Evolutionary conservation across 2,888 invertebrate species (phyloP), one percentile per base, ranked within the genome.

Genomic region (Steromphala cineraria): DNA sequence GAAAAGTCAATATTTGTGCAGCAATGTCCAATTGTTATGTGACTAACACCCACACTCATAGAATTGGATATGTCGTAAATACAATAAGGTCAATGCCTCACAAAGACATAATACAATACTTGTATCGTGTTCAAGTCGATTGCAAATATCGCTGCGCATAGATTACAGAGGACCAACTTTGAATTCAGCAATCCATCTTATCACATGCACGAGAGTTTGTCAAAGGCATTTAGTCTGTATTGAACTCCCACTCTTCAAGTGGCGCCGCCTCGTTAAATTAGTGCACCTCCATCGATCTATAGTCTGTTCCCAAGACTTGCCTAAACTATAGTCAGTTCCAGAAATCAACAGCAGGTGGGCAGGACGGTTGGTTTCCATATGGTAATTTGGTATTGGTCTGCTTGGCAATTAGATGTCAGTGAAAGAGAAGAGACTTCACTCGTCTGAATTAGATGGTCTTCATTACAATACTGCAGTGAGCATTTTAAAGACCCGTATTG

Each of bases 261-360:
- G 46, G 46, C 13, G 62, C 28, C 62, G 24, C 62, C 62, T 62
- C 62, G 62, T 62, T 24, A 62, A 62, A 62, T 62, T 62, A 62
- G 62, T 62, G 62, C 62, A 62, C 17, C 28, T 62, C 62, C 28
- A 62, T 62, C 62, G 62, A 62, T 62, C 62, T 62, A 62, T 62
- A 62, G 62, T 62, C 62, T 24, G 15, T 62, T 62, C 21, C 62
- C 7, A 4, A 4, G 21, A 62, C 62, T 13, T 8, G 15, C 0
- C n/a, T 10, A 2, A 62, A 24, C 3, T 62, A 62, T 24, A 62
- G 28, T 28, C 62, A 24, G 62, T 62, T 62, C 17, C 62, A 28
- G 28, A 62, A 62, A 62, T 28, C 28, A 28, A 15, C 28, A 28
- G 28, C 62, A 56, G 56, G 21, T 56, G 62, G 24, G 62, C 2